phyloP scores from a whole-genome alignment of 2,888 invertebrate species.

The Tiliacea aurago region DNA sequence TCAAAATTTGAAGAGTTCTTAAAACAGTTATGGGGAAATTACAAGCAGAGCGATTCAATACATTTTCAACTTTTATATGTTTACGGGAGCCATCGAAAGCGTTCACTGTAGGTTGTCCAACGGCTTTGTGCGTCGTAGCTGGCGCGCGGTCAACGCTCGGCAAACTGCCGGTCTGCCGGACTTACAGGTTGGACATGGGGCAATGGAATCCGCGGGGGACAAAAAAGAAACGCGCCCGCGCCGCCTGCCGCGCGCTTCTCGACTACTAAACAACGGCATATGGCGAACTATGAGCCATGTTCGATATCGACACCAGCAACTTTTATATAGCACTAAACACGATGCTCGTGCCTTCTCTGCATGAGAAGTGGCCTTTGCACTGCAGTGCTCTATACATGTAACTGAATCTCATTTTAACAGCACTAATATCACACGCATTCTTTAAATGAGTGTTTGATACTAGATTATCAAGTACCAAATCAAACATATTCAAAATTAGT shows the following conservation, averaged over 20 bases:
- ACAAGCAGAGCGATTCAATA: slow-evolving; percentile 40
- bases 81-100: slow-evolving; percentile 80
- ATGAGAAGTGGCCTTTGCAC: neutral
- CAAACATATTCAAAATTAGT: neutral
- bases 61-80: slow-evolving; percentile 64
- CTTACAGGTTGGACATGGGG: slow-evolving; percentile 89
- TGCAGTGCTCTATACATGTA: neutral
- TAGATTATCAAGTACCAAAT: neutral
- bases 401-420: neutral
- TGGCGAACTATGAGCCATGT: slow-evolving; percentile 61
- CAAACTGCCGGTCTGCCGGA: slow-evolving; percentile 90
- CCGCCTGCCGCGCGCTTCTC: slow-evolving; percentile 77
- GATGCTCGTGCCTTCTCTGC: neutral
- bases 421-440: slow-evolving; percentile 3
- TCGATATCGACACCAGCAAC: slow-evolving; percentile 42
- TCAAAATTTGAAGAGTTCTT: neutral
- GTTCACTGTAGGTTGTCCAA: slow-evolving; percentile 82
- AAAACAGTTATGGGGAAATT: slow-evolving; percentile 26
- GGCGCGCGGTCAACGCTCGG: slow-evolving; percentile 88
- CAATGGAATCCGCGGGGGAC: slow-evolving; percentile 88
- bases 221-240: slow-evolving; percentile 85
- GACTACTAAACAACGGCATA: slow-evolving; percentile 81
- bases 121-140: slow-evolving; percentile 82
- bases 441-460: neutral
- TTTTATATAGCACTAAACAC: slow-evolving; percentile 23